These are phyloP conservation scores for Prorops nasuta DNA, from an alignment of 1,140 invertebrate species.

Conservation along the genomic window DNA sequence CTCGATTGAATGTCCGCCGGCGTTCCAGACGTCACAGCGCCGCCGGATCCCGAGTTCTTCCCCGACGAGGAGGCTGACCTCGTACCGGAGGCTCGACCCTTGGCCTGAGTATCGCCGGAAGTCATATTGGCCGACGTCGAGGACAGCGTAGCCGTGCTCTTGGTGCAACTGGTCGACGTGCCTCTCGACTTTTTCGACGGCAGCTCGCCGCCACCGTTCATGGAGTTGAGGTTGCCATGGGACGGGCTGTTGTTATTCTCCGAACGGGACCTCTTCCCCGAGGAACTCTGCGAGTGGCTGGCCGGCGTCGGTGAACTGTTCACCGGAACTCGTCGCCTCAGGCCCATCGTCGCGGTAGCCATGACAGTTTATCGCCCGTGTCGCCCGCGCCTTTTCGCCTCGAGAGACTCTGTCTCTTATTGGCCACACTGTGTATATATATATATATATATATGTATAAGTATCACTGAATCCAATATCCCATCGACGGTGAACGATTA, in stretches of 20 bases:
- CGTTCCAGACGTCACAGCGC: neutral
- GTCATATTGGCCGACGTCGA: constrained; percentile 6
- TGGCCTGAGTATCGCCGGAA: constrained; percentile 13
- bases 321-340: constrained; percentile 50
- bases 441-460: too few species aligned
- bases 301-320: constrained; percentile 34
- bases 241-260: constrained; percentile 56
- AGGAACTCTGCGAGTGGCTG: constrained; percentile 22
- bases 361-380: too few species aligned
- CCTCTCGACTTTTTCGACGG: constrained; percentile 49
- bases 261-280: constrained; percentile 48
- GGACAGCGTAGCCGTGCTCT: constrained; percentile 16
- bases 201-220: constrained; percentile 36
- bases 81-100: too few species aligned
- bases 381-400: too few species aligned
- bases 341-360: constrained; percentile 52
- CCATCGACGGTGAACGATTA: too few species aligned
- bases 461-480: too few species aligned
- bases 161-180: constrained; percentile 24
- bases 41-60: constrained; percentile 6
- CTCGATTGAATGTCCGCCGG: neutral
- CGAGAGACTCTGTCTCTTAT: too few species aligned
- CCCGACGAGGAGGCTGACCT: too few species aligned
- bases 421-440: too few species aligned
- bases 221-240: constrained; percentile 53